These are phyloP conservation scores for Sarcophaga rosellei DNA, from an alignment of 2,888 invertebrate genomes.

Conservation along the genomic window DNA sequence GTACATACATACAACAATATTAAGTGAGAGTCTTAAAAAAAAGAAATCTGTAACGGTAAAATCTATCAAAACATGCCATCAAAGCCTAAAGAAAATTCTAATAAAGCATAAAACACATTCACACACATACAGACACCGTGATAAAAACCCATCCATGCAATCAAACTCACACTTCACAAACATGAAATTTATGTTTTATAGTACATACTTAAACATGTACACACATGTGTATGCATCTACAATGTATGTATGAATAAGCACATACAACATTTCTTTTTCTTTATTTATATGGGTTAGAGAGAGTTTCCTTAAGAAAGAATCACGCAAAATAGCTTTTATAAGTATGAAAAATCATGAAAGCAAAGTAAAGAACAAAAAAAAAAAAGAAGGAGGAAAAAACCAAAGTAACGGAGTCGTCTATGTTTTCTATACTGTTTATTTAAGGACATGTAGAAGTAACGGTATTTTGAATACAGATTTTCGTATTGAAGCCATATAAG, in stretches of 20 bases:
- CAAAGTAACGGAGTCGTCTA: background rate
- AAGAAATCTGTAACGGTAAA: constrained; percentile 41
- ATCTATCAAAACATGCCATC: constrained; percentile 67
- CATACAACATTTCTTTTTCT: background rate
- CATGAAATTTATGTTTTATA: background rate
- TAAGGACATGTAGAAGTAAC: constrained; percentile 29
- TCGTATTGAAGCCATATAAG: background rate
- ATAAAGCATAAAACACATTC: constrained; percentile 34
- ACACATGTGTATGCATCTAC: no score
- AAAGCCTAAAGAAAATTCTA: constrained; percentile 45
- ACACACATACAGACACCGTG: constrained; percentile 30
- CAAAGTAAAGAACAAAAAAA: background rate
- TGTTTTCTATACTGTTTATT: constrained; percentile 31
- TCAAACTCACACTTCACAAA: background rate
- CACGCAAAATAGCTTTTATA: constrained; percentile 63
- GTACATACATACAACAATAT: background rate
- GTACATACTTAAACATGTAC: background rate
- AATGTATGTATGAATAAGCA: no score
- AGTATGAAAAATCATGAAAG: background rate
- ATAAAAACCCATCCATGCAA: constrained; percentile 1
- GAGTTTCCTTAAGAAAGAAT: constrained; percentile 59
- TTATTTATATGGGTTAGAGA: background rate
- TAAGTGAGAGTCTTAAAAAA: background rate
- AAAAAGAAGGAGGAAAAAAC: background rate
- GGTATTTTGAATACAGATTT: constrained; percentile 8